phyloP scores from a whole-genome alignment of 2,113 vertebrate genomes.

The Cryptoleucopteryx plumbea region DNA sequence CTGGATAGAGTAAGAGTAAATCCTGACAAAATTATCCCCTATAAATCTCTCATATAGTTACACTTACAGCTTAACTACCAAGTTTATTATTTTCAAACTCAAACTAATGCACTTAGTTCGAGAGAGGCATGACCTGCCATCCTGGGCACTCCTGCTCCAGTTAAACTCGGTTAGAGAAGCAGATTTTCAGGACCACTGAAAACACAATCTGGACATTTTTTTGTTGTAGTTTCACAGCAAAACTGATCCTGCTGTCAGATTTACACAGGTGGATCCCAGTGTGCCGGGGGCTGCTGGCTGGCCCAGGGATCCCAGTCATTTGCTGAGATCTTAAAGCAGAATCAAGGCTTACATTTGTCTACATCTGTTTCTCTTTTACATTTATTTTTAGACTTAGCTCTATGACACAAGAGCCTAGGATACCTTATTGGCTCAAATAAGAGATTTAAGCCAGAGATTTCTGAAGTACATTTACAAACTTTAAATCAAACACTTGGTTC shows the following conservation, averaged over 20 bases:
- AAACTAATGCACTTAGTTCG: rapidly evolving
- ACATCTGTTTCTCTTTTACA: background rate
- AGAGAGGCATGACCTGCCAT: background rate
- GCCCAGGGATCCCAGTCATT: background rate
- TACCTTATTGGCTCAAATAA: background rate
- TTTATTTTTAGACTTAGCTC: background rate
- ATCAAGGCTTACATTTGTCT: background rate
- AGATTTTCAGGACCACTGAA: background rate
- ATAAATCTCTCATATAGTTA: background rate
- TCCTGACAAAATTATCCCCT: background rate
- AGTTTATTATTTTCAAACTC: background rate
- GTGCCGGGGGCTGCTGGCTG: background rate
- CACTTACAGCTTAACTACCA: background rate
- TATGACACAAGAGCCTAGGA: background rate
- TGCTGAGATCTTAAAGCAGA: background rate
- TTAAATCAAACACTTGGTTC: background rate
- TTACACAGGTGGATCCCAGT: background rate
- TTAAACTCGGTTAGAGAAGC: rapidly evolving
- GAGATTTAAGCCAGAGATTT: background rate
- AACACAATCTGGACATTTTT: background rate
- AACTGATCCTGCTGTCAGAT: background rate
- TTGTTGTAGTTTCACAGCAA: background rate
- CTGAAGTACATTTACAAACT: background rate
- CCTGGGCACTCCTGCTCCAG: background rate
- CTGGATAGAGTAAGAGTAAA: background rate